Evolutionary conservation across 2,113 vertebrate species (phyloP), one percentile per base, ranked within the genome.

Genomic region (Rhineura floridana): DNA sequence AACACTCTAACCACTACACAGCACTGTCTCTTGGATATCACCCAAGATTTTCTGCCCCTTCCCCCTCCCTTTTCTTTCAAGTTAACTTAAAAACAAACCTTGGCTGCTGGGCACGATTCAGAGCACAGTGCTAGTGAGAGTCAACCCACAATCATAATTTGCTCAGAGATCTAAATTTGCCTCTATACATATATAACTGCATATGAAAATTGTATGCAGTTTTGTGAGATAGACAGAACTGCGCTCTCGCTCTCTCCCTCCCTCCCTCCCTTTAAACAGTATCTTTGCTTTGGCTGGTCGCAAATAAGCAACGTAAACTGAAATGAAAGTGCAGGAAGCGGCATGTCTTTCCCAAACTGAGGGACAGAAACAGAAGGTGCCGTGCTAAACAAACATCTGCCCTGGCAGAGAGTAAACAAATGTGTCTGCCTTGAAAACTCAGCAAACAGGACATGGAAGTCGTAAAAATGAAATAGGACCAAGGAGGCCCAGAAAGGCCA

Each of bases 311-410:
- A 9, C 82, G 83, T 83, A 92, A 94, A 92, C 82, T 93, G 86
- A 87, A 79, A 89, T 63, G 83, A 86, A 28, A 91, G 70, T 44
- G 67, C 85, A 91, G 84, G n/a, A 90, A 93, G 52, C 78, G 90
- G 75, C 62, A 78, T 52, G 80, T 88, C 86, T 94, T 93, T 78
- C 81, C 91, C 82, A 79, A 19, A 15, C 28, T 42, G 82, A 3
- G 0, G 84, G 87, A 95, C 88, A 82, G 91, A 91, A 92, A 92
- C 92, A 95, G 93, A 95, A 95, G 94, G 93, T 91, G 82, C 72
- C 0, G 84, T 77, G 89, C 89, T 91, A 95, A 96, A 92, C 87
- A 93, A 94, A 95, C 93, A 94, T 93, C 95, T 95, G 94, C 52
- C 86, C 93, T 92, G 93, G 92, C 12, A 17, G 94, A 93, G 3